These are phyloP conservation scores for Caenorhabditis sp. DNA, from an alignment of 2,888 invertebrate genomes.

Conservation along the genomic window DNA sequence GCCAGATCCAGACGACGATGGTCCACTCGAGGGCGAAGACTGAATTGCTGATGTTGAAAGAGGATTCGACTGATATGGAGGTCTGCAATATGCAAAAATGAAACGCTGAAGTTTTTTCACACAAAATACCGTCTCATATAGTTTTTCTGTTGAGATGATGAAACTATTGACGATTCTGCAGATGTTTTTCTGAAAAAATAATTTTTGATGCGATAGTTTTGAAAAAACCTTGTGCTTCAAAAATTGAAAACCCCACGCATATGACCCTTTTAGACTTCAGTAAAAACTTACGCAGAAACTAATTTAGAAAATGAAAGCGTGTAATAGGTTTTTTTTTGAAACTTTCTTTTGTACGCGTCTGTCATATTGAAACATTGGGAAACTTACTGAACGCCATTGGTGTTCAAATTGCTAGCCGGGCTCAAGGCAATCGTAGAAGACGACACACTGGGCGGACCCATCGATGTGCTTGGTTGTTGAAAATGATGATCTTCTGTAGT, in stretches of 20 bases:
- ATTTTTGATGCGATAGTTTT: too few species aligned
- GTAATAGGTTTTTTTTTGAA: too few species aligned
- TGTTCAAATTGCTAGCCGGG: constrained; percentile 26
- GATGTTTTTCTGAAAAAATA: constrained; percentile 20
- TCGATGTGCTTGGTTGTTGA: neutral
- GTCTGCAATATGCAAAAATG: too few species aligned
- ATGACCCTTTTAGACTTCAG: too few species aligned
- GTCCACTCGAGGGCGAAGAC: neutral
- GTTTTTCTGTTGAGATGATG: neutral
- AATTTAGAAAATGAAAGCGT: too few species aligned
- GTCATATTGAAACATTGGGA: too few species aligned
- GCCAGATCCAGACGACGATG: neutral
- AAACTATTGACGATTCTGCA: constrained; percentile 2
- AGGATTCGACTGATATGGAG: neutral
- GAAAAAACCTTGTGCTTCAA: constrained; percentile 1
- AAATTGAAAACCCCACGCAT: neutral
- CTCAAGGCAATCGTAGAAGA: constrained; percentile 23
- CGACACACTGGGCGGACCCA: constrained; percentile 36
- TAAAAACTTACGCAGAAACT: too few species aligned
- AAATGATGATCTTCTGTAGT: neutral
- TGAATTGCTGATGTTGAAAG: neutral
- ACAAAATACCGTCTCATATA: neutral
- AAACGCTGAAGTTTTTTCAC: too few species aligned
- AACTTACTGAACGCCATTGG: constrained; percentile 29
- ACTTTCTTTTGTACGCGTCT: too few species aligned